These are phyloP conservation scores for Actenoides hombroni DNA, from an alignment of 2,113 vertebrate species.

Conservation along the genomic window DNA sequence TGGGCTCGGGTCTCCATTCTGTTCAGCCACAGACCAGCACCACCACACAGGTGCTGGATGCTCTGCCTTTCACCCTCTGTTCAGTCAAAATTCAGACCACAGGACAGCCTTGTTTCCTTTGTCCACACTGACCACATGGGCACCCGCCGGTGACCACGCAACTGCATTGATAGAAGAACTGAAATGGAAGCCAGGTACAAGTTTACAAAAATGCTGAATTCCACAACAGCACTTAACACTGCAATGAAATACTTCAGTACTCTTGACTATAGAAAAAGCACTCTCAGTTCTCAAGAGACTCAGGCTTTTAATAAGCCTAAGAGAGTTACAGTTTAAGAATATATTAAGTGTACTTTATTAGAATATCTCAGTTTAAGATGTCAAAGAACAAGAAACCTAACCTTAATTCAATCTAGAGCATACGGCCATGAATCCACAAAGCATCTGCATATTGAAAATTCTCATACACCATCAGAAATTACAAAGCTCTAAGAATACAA, in stretches of 20 bases:
- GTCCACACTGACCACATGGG: constrained; percentile 91
- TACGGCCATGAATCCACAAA: neutral
- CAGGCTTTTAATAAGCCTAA: neutral
- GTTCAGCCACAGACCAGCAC: neutral
- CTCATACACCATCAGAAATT: neutral
- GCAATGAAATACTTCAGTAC: neutral
- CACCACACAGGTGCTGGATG: neutral
- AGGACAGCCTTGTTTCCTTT: constrained; percentile 91
- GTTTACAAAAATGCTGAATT: neutral
- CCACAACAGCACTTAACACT: neutral
- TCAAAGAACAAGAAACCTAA: neutral
- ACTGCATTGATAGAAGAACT: constrained; percentile 93
- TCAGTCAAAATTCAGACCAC: constrained; percentile 90
- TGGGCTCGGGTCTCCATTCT: neutral
- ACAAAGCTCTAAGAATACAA: neutral
- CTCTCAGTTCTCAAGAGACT: neutral
- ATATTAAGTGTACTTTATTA: neutral
- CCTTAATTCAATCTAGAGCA: neutral
- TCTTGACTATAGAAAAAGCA: neutral
- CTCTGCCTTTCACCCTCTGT: neutral
- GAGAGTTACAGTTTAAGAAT: neutral
- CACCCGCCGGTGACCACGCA: constrained; percentile 90
- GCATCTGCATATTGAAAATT: neutral
- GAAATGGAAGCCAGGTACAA: constrained; percentile 28
- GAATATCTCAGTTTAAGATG: neutral